Base-by-base conservation (phyloP, 2,113 vertebrate genomes). In the Gadus macrocephalus region DNA sequence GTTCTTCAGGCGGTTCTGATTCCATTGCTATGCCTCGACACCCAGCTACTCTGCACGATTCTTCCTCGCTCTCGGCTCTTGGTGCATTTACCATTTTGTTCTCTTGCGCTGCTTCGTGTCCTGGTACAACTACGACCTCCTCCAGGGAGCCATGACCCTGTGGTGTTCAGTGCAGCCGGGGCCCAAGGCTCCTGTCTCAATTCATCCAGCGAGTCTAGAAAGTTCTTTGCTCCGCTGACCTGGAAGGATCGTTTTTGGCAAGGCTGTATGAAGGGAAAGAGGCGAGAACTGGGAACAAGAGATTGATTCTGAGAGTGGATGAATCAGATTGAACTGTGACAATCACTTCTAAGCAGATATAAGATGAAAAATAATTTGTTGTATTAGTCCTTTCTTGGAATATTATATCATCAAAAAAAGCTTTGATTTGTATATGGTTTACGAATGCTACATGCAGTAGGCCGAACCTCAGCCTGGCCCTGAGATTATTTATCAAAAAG, bases 211-310 rank as follows among this genome's bases (percentile, higher is more conserved):
- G 70, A 78, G 64, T 60, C 31, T 20, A 56, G 64, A 61, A 66
- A 75, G 64, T 31, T 66, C 9, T 27, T 69, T 68, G 6, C 74
- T 60, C 55, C 31, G 55, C 38, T 72, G 72, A 78, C 77, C 49
- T 74, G 60, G 69, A 79, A 76, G 2, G 28, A 72, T 83, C 68
- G 72, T 75, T 19, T 67, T 28, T 66, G 72, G 74, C 67, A 75
- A 77, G 74, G 76, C 27, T 70, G 70, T 80, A 72, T 77, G 64
- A 75, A 27, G 61, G 72, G 81, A 71, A 76, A 67, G 58, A 79
- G 25, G 74, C 63, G 66, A 53, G 28, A 27, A 60, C 19, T 75
- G 49, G n/a, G 49, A 74, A 61, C 38, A 61, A 31, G 60, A 68
- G 42, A 9, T 49, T 49, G 12, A 85, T 85, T 72, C 77, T 61